A percentile compares a stretch with the other conserved stretches of the same genome.
phyloP scores from a whole-genome alignment of 2,113 vertebrate species.

The Pelecanoides urinatrix region DNA sequence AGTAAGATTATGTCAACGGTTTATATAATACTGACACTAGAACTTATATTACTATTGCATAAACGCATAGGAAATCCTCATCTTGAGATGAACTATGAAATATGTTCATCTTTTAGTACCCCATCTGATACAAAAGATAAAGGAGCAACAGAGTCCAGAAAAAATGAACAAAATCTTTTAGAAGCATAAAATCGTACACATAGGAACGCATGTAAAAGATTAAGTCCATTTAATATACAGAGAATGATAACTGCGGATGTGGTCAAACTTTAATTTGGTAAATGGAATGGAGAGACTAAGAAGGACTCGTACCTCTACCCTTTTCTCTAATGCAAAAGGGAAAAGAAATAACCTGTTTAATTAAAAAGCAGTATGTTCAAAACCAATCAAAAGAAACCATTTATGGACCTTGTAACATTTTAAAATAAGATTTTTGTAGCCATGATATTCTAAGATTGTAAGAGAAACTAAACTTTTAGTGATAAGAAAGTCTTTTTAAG shows the following conservation, averaged over 20 bases:
- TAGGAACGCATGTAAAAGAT: neutral
- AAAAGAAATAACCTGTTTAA: neutral
- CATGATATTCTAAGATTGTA: neutral
- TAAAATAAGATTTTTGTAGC: neutral
- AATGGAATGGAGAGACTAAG: neutral
- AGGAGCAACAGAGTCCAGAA: neutral
- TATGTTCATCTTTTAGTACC: neutral
- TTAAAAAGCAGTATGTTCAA: neutral
- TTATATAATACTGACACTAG: neutral
- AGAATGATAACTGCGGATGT: neutral
- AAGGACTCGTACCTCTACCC: neutral
- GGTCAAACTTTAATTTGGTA: neutral
- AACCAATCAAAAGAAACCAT: neutral
- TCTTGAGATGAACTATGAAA: neutral
- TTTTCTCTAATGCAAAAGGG: neutral
- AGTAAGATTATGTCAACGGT: neutral
- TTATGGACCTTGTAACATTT: neutral
- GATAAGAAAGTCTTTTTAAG: neutral
- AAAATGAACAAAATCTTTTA: neutral
- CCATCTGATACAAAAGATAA: neutral
- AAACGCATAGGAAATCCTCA: neutral
- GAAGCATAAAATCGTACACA: neutral
- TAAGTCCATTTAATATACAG: neutral
- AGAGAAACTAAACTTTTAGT: neutral
- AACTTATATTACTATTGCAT: neutral